A percentile compares a stretch with the other conserved stretches of the same genome.
Conservation (phyloP, 2,797 vertebrate genomes). For the Anguilla anguilla region DNA sequence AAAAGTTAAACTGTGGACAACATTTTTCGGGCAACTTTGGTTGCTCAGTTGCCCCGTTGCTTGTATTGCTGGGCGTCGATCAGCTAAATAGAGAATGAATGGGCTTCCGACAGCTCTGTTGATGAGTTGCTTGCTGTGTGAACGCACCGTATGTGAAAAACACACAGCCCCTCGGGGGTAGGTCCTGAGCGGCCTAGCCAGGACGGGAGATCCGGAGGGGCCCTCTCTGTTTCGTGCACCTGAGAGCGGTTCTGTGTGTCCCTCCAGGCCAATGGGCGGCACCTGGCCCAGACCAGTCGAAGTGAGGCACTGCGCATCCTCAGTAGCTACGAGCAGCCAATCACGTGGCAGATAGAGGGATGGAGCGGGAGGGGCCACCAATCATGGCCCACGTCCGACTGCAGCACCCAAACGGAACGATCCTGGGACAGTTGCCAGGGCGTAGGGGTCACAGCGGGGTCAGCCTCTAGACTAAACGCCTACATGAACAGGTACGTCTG, state of each 20-base stretch:
- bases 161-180: too few relatives aligned
- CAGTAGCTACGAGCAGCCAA: slow-evolving; percentile 65
- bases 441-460: slow-evolving; percentile 62
- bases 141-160: too few relatives aligned
- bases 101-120: too few relatives aligned
- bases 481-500: slow-evolving; percentile 53
- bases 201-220: background rate
- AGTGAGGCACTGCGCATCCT: slow-evolving; percentile 61
- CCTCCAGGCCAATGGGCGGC: slow-evolving; percentile 55
- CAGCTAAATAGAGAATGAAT: too few relatives aligned
- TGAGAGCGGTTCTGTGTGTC: slow-evolving; percentile 15
- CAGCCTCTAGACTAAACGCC: slow-evolving; percentile 39
- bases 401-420: slow-evolving; percentile 54
- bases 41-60: too few relatives aligned
- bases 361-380: slow-evolving; percentile 45
- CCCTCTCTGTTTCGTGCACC: background rate
- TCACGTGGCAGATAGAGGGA: slow-evolving; percentile 62
- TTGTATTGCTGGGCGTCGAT: too few relatives aligned
- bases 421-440: slow-evolving; percentile 67
- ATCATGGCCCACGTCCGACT: slow-evolving; percentile 50
- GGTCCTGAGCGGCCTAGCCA: background rate
- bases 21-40: too few relatives aligned
- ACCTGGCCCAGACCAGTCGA: slow-evolving; percentile 49
- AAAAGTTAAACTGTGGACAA: too few relatives aligned
- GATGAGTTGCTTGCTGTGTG: too few relatives aligned